These are phyloP conservation scores for Myzus persicae DNA, from an alignment of 1,140 invertebrate species.

Conservation along the genomic window DNA sequence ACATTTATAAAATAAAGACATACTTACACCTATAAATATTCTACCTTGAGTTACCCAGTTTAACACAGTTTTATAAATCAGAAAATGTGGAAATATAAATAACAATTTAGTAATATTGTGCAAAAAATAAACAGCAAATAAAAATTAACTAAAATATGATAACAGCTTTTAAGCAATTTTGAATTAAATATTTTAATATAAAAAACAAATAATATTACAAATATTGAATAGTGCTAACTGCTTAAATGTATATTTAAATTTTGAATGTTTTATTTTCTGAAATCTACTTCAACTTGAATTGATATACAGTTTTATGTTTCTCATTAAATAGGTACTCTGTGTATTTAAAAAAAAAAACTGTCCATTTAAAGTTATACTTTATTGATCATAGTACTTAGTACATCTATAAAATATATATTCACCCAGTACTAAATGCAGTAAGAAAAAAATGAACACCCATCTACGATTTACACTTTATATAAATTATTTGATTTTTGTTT, in stretches of 20 bases:
- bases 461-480: background rate
- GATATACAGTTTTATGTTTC: background rate
- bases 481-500: background rate
- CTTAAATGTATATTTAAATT: background rate
- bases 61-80: background rate
- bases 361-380: background rate
- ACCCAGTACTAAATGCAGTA: background rate
- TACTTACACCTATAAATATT: background rate
- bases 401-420: background rate
- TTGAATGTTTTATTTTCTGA: background rate
- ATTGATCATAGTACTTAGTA: background rate
- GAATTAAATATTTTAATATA: no score
- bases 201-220: no score
- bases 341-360: background rate
- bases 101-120: background rate
- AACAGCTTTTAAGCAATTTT: no score
- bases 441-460: background rate
- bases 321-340: background rate
- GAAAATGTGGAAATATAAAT: background rate
- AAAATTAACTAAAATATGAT: no score
- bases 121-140: background rate
- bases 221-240: background rate
- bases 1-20: background rate
- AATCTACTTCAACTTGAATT: background rate
- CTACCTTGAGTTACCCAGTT: background rate